These are phyloP conservation scores for Phrynocephalus versicolor DNA, from an alignment of 2,113 vertebrate species.

Conservation along the genomic window DNA sequence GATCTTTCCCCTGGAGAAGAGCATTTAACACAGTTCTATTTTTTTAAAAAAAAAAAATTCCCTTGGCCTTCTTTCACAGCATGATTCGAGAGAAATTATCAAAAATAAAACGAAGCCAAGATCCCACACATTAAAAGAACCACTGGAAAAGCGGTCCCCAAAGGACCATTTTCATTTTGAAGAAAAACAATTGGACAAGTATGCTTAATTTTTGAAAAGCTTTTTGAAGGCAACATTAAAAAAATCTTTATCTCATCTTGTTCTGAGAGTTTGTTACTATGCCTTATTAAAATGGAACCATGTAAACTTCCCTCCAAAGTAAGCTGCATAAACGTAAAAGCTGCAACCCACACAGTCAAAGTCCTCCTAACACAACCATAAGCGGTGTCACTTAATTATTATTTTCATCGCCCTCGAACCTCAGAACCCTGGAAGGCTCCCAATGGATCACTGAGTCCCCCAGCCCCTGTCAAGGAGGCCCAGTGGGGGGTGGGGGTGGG, in stretches of 20 bases:
- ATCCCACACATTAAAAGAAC: not conserved
- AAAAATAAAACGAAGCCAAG: not conserved
- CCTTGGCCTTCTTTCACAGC: not conserved
- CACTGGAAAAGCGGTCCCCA: not conserved
- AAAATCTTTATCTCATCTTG: not conserved
- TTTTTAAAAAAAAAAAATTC: not conserved
- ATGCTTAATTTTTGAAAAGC: not conserved
- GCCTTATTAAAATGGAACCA: not conserved
- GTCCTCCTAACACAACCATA: no score
- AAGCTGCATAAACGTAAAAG: no score
- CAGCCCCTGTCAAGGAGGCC: no score
- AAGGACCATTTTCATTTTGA: not conserved
- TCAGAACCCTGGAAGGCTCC: no score
- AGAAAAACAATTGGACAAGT: not conserved
- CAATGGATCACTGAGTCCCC: no score
- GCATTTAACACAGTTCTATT: not conserved
- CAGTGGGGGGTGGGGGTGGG: no score
- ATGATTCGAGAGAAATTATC: not conserved
- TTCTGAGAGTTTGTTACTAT: no score
- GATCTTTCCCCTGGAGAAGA: slow-evolving; percentile 2
- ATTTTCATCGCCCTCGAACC: no score
- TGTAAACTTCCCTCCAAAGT: no score
- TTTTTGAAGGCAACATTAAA: not conserved
- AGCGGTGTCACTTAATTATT: no score
- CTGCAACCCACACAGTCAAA: no score